phyloP scores from a whole-genome alignment of 2,113 vertebrate genomes.

The Sorex fumeus region DNA sequence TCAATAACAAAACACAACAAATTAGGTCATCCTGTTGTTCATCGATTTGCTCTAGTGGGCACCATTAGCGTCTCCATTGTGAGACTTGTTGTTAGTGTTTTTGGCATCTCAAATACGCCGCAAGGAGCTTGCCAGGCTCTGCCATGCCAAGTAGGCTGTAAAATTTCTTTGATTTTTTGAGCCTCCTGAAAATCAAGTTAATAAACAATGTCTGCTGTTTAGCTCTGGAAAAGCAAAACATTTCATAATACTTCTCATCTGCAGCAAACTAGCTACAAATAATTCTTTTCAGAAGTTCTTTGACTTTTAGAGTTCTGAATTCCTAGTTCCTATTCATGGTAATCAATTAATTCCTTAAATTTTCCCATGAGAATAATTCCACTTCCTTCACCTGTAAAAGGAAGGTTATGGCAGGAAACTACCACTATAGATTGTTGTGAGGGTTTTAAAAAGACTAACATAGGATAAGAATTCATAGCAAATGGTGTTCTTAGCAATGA shows the following conservation, averaged over 20 bases:
- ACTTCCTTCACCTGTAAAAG: not conserved
- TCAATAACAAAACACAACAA: not conserved
- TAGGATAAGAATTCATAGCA: not conserved
- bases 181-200: slow-evolving; percentile 22
- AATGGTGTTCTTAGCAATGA: not conserved
- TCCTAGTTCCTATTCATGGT: not conserved
- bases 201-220: not conserved
- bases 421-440: not conserved
- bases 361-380: not conserved
- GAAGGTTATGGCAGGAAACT: not conserved
- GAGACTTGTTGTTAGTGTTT: too few species aligned
- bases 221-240: not conserved
- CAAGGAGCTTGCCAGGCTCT: too few species aligned
- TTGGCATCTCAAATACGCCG: too few species aligned
- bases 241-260: not conserved
- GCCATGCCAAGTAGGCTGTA: not conserved
- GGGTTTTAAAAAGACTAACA: not conserved
- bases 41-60: too few species aligned
- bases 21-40: too few species aligned
- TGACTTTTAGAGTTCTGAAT: not conserved
- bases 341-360: slow-evolving; percentile 26
- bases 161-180: slow-evolving; percentile 11
- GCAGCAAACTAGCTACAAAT: not conserved
- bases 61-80: too few species aligned
- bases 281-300: not conserved